Evolutionary conservation across 2,113 vertebrate genomes (phyloP).

Genomic region (Ictalurus furcatus): DNA sequence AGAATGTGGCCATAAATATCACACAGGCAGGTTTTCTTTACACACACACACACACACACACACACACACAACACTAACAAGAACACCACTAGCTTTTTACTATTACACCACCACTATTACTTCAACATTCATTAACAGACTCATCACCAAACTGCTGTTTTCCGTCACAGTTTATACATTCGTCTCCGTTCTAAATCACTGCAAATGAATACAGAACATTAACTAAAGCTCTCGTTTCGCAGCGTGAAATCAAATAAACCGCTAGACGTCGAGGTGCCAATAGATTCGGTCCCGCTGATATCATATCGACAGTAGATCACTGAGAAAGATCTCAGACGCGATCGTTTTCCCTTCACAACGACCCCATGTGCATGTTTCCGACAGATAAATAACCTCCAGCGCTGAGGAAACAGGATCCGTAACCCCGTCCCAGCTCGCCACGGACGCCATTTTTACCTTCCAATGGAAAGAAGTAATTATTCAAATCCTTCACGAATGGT

Average conservation of each 20-base stretch:
- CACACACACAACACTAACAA: constrained; percentile 15
- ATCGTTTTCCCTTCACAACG: background rate
- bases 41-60: constrained; percentile 27
- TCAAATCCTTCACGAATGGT: too few relatives aligned
- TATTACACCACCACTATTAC: too few relatives aligned
- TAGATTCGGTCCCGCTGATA: background rate
- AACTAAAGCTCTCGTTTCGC: background rate
- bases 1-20: constrained; percentile 52
- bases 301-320: background rate
- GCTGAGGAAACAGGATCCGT: too few relatives aligned
- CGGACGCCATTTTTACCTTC: too few relatives aligned
- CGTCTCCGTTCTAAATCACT: background rate
- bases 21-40: constrained; percentile 9
- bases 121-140: background rate
- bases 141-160: background rate
- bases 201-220: background rate
- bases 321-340: background rate
- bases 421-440: too few relatives aligned
- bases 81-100: background rate
- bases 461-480: too few relatives aligned
- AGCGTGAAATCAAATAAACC: background rate
- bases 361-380: background rate
- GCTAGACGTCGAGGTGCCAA: background rate
- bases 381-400: too few relatives aligned
- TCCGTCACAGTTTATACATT: background rate